A percentile compares a stretch with the other conserved stretches of the same genome.
phyloP scores from a whole-genome alignment of 2,113 vertebrate genomes.

The Sciurus niger region DNA sequence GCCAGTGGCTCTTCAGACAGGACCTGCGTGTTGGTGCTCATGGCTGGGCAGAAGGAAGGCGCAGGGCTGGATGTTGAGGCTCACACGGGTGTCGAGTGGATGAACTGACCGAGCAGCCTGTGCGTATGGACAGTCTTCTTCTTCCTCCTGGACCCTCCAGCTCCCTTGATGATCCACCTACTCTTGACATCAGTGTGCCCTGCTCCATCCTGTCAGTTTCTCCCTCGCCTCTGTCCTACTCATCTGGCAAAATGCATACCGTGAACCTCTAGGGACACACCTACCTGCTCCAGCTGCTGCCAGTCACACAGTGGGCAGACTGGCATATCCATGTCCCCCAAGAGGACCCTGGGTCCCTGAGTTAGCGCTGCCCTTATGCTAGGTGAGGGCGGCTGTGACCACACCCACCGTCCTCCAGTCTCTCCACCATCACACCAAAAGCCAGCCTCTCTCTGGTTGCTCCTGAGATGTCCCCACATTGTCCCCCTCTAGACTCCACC shows the following conservation, averaged over 20 bases:
- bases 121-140: too few relatives aligned
- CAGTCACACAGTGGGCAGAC: not conserved
- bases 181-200: not conserved
- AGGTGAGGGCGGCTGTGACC: too few relatives aligned
- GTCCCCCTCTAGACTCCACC: not conserved
- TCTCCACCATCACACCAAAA: not conserved
- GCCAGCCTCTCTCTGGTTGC: too few relatives aligned
- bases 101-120: not conserved
- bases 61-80: not conserved
- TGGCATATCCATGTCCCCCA: not conserved
- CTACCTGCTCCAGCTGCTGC: fast-evolving
- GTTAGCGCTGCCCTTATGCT: not conserved
- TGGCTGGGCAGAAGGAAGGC: too few relatives aligned
- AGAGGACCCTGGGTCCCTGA: not conserved
- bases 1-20: too few relatives aligned
- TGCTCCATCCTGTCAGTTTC: too few relatives aligned
- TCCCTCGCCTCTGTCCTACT: too few relatives aligned
- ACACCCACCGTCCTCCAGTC: not conserved
- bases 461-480: not conserved
- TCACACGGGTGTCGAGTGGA: not conserved
- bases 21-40: too few relatives aligned
- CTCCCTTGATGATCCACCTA: not conserved
- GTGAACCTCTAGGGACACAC: too few relatives aligned
- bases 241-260: not conserved
- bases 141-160: not conserved